These are phyloP conservation scores for Diloba caeruleocephala DNA, from an alignment of 2,888 invertebrate species.

Conservation along the genomic window DNA sequence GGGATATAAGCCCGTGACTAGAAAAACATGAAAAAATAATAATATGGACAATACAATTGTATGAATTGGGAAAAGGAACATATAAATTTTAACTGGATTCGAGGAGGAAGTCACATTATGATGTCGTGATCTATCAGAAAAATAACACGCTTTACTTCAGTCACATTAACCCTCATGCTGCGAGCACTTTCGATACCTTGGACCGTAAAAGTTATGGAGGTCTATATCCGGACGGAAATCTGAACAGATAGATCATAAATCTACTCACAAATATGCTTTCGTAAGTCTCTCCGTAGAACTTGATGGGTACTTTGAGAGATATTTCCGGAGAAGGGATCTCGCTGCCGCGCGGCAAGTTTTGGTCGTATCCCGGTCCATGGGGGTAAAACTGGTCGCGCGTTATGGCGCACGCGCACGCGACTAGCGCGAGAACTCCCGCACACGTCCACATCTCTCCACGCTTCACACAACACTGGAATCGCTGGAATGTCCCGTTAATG, in stretches of 20 bases:
- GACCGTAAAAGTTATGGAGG: too few species aligned
- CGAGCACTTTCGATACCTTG: too few species aligned
- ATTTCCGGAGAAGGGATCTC: slow-evolving; percentile 92
- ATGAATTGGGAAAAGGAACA: too few species aligned
- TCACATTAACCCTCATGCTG: too few species aligned
- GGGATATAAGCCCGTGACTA: too few species aligned
- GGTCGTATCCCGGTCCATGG: slow-evolving; percentile 88
- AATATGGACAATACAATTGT: too few species aligned
- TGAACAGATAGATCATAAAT: slow-evolving; percentile 11
- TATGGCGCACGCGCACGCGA: slow-evolving; percentile 76
- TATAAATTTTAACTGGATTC: too few species aligned
- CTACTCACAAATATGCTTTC: slow-evolving; percentile 95
- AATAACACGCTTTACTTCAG: too few species aligned
- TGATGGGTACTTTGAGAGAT: slow-evolving; percentile 91
- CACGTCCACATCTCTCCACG: slow-evolving; percentile 81
- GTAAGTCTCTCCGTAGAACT: slow-evolving; percentile 94
- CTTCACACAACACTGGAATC: slow-evolving; percentile 65
- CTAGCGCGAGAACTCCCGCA: slow-evolving; percentile 71
- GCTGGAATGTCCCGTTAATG: slow-evolving; percentile 53
- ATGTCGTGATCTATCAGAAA: too few species aligned
- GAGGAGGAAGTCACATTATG: too few species aligned
- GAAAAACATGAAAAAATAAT: too few species aligned
- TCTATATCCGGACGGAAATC: neutral
- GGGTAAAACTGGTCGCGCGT: slow-evolving; percentile 90
- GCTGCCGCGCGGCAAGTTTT: slow-evolving; percentile 86